Percentiles rank a stretch among this genome's conserved stretches.
Evolutionary conservation across 2,888 invertebrate genomes (phyloP).

Genomic region (Cryptophagus acutangulus): DNA sequence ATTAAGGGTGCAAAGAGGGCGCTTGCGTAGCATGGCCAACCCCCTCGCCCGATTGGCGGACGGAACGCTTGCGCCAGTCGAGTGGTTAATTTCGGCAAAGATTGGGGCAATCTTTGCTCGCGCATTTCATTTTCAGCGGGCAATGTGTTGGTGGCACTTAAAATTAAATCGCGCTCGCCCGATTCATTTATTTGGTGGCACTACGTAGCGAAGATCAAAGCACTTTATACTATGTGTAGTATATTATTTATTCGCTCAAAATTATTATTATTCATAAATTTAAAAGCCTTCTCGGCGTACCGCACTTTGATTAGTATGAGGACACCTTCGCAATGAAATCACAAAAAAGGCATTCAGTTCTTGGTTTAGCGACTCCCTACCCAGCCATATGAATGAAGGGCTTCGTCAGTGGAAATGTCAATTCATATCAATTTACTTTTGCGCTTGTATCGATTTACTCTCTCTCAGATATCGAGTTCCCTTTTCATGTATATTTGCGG

Average conservation of each 20-base stretch:
- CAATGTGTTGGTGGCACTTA: too few species aligned
- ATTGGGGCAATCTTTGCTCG: constrained; percentile 27
- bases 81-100: constrained; percentile 30
- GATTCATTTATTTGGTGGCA: too few species aligned
- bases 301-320: too few species aligned
- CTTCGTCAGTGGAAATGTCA: constrained; percentile 21
- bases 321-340: constrained; percentile 16
- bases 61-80: constrained; percentile 33
- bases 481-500: too few species aligned
- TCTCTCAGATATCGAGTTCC: neutral
- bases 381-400: constrained; percentile 36
- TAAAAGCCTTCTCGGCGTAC: too few species aligned
- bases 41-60: constrained; percentile 34
- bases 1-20: constrained; percentile 41
- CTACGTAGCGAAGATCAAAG: constrained; percentile 45
- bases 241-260: too few species aligned
- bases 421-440: constrained; percentile 1
- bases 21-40: constrained; percentile 36
- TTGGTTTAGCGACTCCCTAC: constrained; percentile 21
- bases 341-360: constrained; percentile 28
- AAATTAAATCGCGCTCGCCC: too few species aligned
- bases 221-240: constrained; percentile 39
- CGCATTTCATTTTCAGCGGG: constrained; percentile 14
- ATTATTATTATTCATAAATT: too few species aligned
- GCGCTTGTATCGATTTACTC: neutral